Evolutionary conservation across 2,888 invertebrate genomes (phyloP).

Genomic region (Agriotes lineatus): DNA sequence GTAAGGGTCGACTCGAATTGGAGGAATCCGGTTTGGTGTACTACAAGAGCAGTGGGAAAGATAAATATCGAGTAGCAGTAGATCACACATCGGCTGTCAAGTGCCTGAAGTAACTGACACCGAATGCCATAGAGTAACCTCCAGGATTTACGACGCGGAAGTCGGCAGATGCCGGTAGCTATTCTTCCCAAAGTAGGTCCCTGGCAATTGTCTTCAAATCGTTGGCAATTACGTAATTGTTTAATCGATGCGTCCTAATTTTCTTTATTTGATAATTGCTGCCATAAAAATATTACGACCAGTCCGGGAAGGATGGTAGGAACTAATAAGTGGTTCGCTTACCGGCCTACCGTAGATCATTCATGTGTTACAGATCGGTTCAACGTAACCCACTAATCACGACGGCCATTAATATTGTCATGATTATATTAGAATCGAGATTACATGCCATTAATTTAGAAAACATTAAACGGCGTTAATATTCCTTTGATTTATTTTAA

Average conservation of each 20-base stretch:
- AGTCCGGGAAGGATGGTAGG: background rate
- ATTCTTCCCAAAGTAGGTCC: slow-evolving; percentile 9
- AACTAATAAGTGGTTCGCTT: slow-evolving; percentile 8
- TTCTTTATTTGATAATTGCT: background rate
- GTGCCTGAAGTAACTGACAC: slow-evolving; percentile 29
- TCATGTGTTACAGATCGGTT: slow-evolving; percentile 11
- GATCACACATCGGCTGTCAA: slow-evolving; percentile 25
- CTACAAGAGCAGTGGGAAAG: slow-evolving; percentile 22
- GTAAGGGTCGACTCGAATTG: slow-evolving; percentile 3
- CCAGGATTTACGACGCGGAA: slow-evolving; percentile 33
- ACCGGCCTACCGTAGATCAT: slow-evolving; percentile 9
- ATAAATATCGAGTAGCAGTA: slow-evolving; percentile 23
- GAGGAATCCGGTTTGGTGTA: background rate
- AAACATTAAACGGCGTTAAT: slow-evolving; percentile 20
- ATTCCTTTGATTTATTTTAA: slow-evolving; percentile 31
- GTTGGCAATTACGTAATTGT: slow-evolving; percentile 16
- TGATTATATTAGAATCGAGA: slow-evolving; percentile 29
- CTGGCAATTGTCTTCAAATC: slow-evolving; percentile 8
- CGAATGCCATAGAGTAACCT: slow-evolving; percentile 17
- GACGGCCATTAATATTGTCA: slow-evolving; percentile 29
- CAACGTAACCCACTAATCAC: slow-evolving; percentile 28
- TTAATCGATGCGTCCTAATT: slow-evolving; percentile 21
- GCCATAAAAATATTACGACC: background rate
- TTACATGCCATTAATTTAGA: slow-evolving; percentile 34
- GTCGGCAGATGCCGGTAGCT: slow-evolving; percentile 23